phyloP scores from a whole-genome alignment of 2,113 vertebrate genomes.

The Reinhardtius hippoglossoides region DNA sequence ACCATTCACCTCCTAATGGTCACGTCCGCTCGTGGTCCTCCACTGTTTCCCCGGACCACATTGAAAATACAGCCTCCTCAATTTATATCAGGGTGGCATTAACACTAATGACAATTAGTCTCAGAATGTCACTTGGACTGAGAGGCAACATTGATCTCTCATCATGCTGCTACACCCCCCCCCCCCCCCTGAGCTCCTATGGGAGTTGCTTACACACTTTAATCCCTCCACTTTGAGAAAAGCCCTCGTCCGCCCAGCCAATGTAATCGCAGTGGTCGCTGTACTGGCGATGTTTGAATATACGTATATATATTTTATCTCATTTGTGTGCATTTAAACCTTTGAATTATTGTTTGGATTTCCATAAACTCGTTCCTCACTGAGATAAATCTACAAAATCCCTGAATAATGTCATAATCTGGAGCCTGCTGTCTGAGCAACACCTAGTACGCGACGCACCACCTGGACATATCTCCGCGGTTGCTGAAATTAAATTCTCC shows the following conservation, averaged over 20 bases:
- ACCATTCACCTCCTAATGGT: slow-evolving; percentile 25
- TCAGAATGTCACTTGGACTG: slow-evolving; percentile 71
- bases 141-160: slow-evolving; percentile 72
- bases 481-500: slow-evolving; percentile 42
- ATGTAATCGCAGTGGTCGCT: slow-evolving; percentile 47
- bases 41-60: slow-evolving; percentile 30
- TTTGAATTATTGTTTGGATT: slow-evolving; percentile 54
- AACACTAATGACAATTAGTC: slow-evolving; percentile 75
- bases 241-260: slow-evolving; percentile 20
- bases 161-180: slow-evolving; percentile 44
- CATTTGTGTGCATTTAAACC: slow-evolving; percentile 42
- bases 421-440: slow-evolving; percentile 19
- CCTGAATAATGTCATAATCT: slow-evolving; percentile 36
- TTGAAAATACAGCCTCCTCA: slow-evolving; percentile 56
- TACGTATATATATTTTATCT: neutral
- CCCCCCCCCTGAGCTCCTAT: slow-evolving; percentile 15
- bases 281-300: slow-evolving; percentile 18
- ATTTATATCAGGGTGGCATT: slow-evolving; percentile 60
- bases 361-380: slow-evolving; percentile 33
- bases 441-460: slow-evolving; percentile 10
- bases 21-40: slow-evolving; percentile 20
- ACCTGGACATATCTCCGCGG: slow-evolving; percentile 29
- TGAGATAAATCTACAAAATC: slow-evolving; percentile 6
- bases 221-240: slow-evolving; percentile 59
- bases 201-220: slow-evolving; percentile 66